Conservation (phyloP, 1,140 invertebrate species). For the Centruroides vittatus region DNA sequence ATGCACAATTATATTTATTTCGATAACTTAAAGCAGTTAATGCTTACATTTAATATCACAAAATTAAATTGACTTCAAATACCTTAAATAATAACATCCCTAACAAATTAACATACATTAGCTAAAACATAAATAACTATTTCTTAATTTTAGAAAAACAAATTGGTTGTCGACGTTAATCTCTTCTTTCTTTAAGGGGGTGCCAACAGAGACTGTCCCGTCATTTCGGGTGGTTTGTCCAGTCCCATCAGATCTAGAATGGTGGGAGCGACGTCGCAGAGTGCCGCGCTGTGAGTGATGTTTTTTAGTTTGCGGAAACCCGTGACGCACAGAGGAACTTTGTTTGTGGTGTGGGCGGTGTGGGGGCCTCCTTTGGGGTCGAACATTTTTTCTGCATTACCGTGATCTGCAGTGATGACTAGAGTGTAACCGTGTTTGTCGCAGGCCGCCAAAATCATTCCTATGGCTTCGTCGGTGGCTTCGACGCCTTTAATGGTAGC, state of each 20-base stretch:
- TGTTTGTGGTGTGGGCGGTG: slow-evolving; percentile 34
- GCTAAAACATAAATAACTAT: no score
- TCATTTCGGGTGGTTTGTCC: slow-evolving; percentile 31
- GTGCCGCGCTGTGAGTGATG: slow-evolving; percentile 23
- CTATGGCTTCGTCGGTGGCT: slow-evolving; percentile 29
- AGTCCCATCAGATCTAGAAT: slow-evolving; percentile 30
- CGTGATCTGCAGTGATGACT: slow-evolving; percentile 34
- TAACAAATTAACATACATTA: no score
- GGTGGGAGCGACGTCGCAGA: slow-evolving; percentile 36
- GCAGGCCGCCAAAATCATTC: slow-evolving; percentile 29
- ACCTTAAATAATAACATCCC: no score
- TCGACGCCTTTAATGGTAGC: slow-evolving; percentile 32
- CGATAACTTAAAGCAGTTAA: no score
- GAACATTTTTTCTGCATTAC: slow-evolving; percentile 35
- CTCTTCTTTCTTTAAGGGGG: no score
- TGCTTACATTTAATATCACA: no score
- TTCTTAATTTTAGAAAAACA: no score
- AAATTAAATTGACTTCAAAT: no score
- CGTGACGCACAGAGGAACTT: slow-evolving; percentile 22
- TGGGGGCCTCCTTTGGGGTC: slow-evolving; percentile 31
- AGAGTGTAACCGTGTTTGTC: slow-evolving; percentile 29
- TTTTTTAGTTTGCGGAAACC: slow-evolving; percentile 20
- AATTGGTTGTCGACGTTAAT: no score
- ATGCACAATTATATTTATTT: no score
- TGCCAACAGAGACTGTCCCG: slow-evolving; percentile 26